phyloP scores from a whole-genome alignment of 2,113 vertebrate species.

The Chaetorhynchus papuensis region DNA sequence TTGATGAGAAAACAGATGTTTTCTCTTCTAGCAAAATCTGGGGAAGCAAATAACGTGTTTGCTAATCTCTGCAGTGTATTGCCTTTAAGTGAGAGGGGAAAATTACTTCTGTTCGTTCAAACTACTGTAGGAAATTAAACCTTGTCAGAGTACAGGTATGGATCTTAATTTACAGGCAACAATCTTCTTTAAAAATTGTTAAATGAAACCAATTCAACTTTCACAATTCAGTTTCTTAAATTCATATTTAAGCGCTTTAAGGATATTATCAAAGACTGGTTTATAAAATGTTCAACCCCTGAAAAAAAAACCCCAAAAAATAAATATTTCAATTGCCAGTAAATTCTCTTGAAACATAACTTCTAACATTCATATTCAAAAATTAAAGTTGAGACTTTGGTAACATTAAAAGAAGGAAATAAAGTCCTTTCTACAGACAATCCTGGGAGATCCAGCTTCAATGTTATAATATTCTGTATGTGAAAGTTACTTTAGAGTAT shows the following conservation, averaged over 20 bases:
- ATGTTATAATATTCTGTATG: background rate
- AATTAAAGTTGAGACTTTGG: background rate
- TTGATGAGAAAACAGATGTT: background rate
- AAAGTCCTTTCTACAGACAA: background rate
- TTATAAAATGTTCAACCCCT: background rate
- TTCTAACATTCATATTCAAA: background rate
- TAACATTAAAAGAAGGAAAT: background rate
- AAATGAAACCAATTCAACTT: background rate
- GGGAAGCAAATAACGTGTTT: background rate
- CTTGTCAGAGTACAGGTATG: background rate
- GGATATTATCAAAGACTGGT: background rate
- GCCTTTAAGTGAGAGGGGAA: background rate
- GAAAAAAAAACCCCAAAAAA: rapidly evolving
- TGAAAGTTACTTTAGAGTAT: background rate
- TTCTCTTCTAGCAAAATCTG: background rate
- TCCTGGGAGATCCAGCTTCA: background rate
- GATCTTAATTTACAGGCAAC: background rate
- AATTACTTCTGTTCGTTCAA: background rate
- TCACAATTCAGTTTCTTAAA: background rate
- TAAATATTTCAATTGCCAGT: background rate
- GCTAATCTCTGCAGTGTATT: background rate
- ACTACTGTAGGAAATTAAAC: background rate
- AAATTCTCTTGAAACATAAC: background rate
- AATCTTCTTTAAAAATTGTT: background rate
- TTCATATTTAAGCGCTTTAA: background rate